A percentile compares a stretch with the other conserved stretches of the same genome.
These are phyloP conservation scores for Heliconius charithonia DNA, from an alignment of 2,888 invertebrate species.

Conservation along the genomic window DNA sequence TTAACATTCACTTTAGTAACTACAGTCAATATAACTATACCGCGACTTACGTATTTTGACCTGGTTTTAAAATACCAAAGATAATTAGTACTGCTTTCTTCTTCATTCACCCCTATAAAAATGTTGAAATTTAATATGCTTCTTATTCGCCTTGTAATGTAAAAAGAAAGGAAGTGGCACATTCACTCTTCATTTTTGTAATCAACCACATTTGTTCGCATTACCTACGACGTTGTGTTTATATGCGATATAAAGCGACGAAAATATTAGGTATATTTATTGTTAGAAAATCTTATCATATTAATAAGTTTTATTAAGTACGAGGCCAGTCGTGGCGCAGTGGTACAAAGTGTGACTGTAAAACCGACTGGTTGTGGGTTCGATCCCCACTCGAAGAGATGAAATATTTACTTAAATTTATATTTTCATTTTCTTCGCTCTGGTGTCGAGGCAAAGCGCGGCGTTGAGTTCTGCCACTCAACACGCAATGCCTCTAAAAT, in stretches of 20 bases:
- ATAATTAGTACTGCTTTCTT: not conserved
- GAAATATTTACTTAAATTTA: no score
- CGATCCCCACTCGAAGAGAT: no score
- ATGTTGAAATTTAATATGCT: not conserved
- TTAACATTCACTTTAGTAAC: no score
- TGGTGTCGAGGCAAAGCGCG: no score
- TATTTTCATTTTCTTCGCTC: no score
- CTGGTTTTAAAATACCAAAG: not conserved
- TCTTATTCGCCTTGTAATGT: not conserved
- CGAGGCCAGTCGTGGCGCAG: no score
- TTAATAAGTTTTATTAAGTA: not conserved
- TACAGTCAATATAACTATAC: not conserved
- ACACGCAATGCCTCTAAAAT: no score
- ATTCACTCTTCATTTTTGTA: conserved; percentile 20
- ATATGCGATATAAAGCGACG: not conserved
- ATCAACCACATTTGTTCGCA: conserved; percentile 31
- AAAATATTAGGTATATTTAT: not conserved
- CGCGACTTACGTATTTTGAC: not conserved
- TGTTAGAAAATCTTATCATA: not conserved
- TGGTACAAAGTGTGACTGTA: no score
- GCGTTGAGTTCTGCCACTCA: no score
- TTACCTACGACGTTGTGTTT: conserved; percentile 25
- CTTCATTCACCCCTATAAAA: not conserved
- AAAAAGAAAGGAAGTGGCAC: not conserved
- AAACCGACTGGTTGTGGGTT: no score